Base-by-base conservation (phyloP, 2,113 vertebrate species). In the Rousettus leschenaultii region DNA sequence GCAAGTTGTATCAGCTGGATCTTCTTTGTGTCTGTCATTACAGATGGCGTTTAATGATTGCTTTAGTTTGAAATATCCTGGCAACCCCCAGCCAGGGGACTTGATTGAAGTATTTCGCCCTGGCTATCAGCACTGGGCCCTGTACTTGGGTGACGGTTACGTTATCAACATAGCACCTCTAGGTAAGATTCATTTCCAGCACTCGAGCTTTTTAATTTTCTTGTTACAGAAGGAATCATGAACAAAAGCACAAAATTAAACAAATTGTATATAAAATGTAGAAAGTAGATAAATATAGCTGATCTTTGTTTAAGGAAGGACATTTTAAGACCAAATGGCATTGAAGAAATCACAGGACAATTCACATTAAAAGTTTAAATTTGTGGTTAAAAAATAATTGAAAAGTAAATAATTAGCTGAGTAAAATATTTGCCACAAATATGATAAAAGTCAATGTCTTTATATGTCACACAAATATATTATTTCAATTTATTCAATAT, bases 71-170 rank as follows among this genome's bases (percentile, higher is more conserved):
- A 95, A 96, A 45, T 95, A 97, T 89, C 96, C 97, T 19, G 97
- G 97, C 19, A 97, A 99, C 94, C 99, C 99, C 38, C 95, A 98
- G 92, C 99, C 99, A 1, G 99, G 99, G 94, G 99, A 99, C 98
- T 99, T 99, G 96, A 99, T 99, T 21, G 99, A 99, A 98, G 99
- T 99, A 95, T 99, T 99, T 95, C 98, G 99, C 90, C 98, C 98
- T 16, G 98, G 98, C 70, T 99, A 99, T 98, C 99, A 99, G 97
- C 99, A 99, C 97, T 99, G 99, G 99, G 99, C 99, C 15, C 98
- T 99, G 38, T 99, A 99, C 97, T 74, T 99, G 96, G 99, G 99
- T 88, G 99, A 99, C 1, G 99, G 99, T 53, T 99, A 99, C 92
- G 98, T 99, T 97, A 98, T 99, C 98, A 99, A 99, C 38, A 97